Percentiles rank a stretch among this genome's conserved stretches.
Conservation (phyloP, 1,140 invertebrate genomes). For the Zaprionus capensis region DNA sequence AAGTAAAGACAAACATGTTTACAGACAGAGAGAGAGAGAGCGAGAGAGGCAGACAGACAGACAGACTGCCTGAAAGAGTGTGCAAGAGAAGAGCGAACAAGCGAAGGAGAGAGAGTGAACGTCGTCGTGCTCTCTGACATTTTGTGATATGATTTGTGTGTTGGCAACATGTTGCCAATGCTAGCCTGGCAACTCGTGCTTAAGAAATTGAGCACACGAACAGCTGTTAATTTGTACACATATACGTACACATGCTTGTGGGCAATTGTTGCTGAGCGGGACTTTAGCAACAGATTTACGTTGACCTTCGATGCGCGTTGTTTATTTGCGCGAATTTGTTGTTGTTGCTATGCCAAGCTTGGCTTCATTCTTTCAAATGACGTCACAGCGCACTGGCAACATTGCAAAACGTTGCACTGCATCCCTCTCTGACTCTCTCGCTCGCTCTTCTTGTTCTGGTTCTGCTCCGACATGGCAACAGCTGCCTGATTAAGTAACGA, state of each 20-base stretch:
- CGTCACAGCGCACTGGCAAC: constrained; percentile 65
- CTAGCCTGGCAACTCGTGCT: constrained; percentile 38
- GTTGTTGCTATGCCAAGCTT: constrained; percentile 46
- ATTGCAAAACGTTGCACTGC: constrained; percentile 34
- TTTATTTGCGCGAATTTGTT: constrained; percentile 20
- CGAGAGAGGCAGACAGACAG: constrained; percentile 28
- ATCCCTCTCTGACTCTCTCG: neutral
- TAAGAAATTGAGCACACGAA: constrained; percentile 39
- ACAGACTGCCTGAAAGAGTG: constrained; percentile 8
- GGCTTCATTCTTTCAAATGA: constrained; percentile 51
- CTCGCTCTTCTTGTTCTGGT: neutral
- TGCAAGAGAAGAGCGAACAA: neutral
- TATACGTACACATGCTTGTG: constrained; percentile 9
- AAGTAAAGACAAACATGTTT: constrained; percentile 81
- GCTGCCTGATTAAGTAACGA: constrained; percentile 74
- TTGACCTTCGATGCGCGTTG: constrained; percentile 36
- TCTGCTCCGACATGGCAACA: constrained; percentile 49
- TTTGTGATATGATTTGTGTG: constrained; percentile 20
- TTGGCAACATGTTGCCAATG: constrained; percentile 65
- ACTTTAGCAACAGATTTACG: constrained; percentile 32
- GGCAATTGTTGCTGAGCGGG: constrained; percentile 46
- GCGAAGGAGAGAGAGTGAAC: constrained; percentile 21
- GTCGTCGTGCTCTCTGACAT: constrained; percentile 24
- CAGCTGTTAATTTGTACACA: constrained; percentile 54
- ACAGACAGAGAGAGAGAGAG: constrained; percentile 17